Evolutionary conservation across 2,797 vertebrate species (phyloP).

Genomic region (Siniperca obscura): DNA sequence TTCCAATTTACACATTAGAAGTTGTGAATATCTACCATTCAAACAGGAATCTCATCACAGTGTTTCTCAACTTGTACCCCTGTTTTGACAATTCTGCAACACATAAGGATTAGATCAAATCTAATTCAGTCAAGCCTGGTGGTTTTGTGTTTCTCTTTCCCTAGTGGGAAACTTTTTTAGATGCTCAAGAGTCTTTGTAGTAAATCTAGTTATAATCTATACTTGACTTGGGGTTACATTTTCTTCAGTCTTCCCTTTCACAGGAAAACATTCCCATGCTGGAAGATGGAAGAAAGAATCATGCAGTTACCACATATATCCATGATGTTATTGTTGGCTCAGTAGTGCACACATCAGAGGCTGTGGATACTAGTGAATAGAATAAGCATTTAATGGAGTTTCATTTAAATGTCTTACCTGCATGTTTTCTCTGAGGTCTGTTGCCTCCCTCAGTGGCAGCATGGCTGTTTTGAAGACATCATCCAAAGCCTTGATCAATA

Average conservation of each 20-base stretch:
- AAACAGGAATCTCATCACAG: conserved; percentile 18
- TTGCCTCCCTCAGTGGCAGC: conserved; percentile 93
- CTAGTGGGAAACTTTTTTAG: conserved; percentile 32
- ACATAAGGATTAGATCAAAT: conserved; percentile 58
- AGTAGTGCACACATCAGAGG: background rate
- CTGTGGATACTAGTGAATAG: background rate
- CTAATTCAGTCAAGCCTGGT: conserved; percentile 48
- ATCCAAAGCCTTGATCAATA: conserved; percentile 94
- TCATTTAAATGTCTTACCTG: conserved; percentile 87
- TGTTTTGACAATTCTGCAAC: conserved; percentile 53
- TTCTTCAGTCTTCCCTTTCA: conserved; percentile 19
- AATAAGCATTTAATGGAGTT: background rate
- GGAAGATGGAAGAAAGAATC: background rate
- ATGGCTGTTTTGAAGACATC: conserved; percentile 98
- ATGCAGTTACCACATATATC: background rate
- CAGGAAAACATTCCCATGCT: conserved; percentile 48
- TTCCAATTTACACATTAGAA: background rate
- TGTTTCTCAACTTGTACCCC: conserved; percentile 17
- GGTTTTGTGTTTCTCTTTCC: conserved; percentile 53
- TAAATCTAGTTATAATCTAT: conserved; percentile 53
- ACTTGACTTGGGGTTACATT: conserved; percentile 41
- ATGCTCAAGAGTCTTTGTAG: conserved; percentile 43
- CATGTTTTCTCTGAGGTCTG: conserved; percentile 98
- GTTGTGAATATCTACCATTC: conserved; percentile 12
- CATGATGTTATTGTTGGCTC: background rate